A percentile compares a stretch with the other conserved stretches of the same genome.
Conservation (phyloP, 2,113 vertebrate genomes). For the Micronycteris hirsuta region DNA sequence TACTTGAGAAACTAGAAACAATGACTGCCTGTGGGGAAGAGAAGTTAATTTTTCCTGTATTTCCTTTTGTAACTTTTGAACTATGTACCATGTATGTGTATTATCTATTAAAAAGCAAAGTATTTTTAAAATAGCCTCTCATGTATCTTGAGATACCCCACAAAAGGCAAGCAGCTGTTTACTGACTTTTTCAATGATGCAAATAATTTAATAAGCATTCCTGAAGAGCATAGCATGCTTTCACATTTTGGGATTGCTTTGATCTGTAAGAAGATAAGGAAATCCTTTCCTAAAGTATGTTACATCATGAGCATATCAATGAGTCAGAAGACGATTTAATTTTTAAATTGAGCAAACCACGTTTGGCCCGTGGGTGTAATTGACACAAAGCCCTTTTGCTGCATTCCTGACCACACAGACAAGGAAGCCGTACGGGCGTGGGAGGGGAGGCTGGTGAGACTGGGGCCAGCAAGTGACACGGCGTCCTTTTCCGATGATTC, state of each 20-base stretch:
- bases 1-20: conserved; percentile 21
- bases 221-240: conserved; percentile 22
- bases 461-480: not conserved
- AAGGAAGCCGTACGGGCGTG: conserved; percentile 21
- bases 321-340: conserved; percentile 49
- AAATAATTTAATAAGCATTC: conserved; percentile 25
- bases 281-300: not conserved
- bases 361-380: conserved; percentile 30
- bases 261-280: conserved; percentile 30
- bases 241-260: conserved; percentile 23
- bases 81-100: not conserved
- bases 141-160: conserved; percentile 15
- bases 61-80: conserved; percentile 21
- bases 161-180: conserved; percentile 37
- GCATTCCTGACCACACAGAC: conserved; percentile 60
- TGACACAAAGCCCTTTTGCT: conserved; percentile 59
- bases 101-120: conserved; percentile 3
- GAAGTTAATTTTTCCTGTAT: not conserved
- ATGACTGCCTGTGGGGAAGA: not conserved
- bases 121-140: conserved; percentile 13
- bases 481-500: conserved; percentile 21
- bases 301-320: conserved; percentile 11
- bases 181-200: not conserved
- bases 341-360: conserved; percentile 50
- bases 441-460: conserved; percentile 44